Evolutionary conservation across 2,888 invertebrate species (phyloP).

Genomic region (Clanis bilineata): DNA sequence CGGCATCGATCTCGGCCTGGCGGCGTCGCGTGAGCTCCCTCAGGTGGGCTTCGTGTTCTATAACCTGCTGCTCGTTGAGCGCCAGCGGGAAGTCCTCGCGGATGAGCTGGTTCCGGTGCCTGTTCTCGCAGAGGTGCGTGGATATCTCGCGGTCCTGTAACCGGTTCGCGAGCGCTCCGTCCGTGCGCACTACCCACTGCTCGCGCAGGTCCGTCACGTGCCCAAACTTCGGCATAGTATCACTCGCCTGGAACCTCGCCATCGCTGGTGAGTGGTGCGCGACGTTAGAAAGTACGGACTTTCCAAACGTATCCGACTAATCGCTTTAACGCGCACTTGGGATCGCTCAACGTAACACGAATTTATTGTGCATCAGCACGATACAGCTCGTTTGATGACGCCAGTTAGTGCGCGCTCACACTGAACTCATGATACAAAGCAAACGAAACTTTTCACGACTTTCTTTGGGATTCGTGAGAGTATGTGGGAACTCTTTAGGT

Average conservation of each 20-base stretch:
- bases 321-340: constrained; percentile 33
- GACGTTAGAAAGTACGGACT: constrained; percentile 40
- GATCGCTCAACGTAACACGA: constrained; percentile 38
- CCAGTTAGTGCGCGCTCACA: constrained; percentile 17
- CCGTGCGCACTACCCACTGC: constrained; percentile 75
- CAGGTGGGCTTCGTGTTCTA: constrained; percentile 65
- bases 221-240: constrained; percentile 76
- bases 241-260: constrained; percentile 68
- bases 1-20: constrained; percentile 74
- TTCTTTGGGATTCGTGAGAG: constrained; percentile 73
- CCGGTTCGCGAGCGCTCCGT: constrained; percentile 73
- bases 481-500: constrained; percentile 56
- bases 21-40: constrained; percentile 63
- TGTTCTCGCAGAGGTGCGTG: constrained; percentile 73
- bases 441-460: constrained; percentile 46
- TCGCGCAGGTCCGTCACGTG: constrained; percentile 74
- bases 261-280: constrained; percentile 48
- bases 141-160: constrained; percentile 77
- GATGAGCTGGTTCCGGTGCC: constrained; percentile 75
- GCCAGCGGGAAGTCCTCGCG: constrained; percentile 77
- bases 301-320: constrained; percentile 35
- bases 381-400: constrained; percentile 33
- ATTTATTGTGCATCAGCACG: constrained; percentile 40
- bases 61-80: constrained; percentile 65
- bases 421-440: constrained; percentile 41